These are phyloP conservation scores for Sphenopsis melanotis DNA, from an alignment of 2,797 vertebrate genomes.

Conservation along the genomic window DNA sequence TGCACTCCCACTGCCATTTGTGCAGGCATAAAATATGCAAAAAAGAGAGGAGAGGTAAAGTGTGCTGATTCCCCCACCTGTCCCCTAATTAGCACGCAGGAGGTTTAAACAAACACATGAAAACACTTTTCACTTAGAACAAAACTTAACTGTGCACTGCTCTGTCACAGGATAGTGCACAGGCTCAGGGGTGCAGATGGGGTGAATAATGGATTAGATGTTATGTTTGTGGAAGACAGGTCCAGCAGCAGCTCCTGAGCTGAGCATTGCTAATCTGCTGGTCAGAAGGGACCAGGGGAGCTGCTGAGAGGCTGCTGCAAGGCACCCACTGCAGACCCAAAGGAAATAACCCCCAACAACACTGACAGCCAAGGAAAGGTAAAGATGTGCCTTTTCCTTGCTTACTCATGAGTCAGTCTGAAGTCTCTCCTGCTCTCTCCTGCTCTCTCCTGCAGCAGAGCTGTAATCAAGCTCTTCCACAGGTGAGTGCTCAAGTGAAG, in stretches of 20 bases:
- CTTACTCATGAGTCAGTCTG: background rate
- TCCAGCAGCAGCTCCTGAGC: background rate
- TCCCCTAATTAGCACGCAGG: background rate
- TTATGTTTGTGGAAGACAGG: background rate
- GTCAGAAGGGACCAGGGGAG: background rate
- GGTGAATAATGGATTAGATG: background rate
- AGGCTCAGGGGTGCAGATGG: background rate
- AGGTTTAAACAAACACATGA: background rate
- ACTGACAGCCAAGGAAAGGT: background rate
- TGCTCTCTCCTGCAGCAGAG: background rate
- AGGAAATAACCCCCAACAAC: background rate
- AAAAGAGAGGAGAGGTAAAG: background rate
- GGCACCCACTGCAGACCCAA: background rate
- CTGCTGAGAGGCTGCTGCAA: background rate
- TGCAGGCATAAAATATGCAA: conserved; percentile 13
- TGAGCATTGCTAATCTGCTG: background rate
- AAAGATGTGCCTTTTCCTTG: background rate
- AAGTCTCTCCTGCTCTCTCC: background rate
- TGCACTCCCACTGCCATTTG: conserved; percentile 12
- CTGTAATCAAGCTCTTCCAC: background rate
- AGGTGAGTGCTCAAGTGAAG: background rate
- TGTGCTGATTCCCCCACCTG: conserved; percentile 4
- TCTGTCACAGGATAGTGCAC: background rate
- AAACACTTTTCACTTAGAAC: background rate
- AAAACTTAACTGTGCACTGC: background rate